Percentiles rank a stretch among this genome's conserved stretches.
phyloP scores from a whole-genome alignment of 2,797 vertebrate species.

The Peromyscus nudipes region DNA sequence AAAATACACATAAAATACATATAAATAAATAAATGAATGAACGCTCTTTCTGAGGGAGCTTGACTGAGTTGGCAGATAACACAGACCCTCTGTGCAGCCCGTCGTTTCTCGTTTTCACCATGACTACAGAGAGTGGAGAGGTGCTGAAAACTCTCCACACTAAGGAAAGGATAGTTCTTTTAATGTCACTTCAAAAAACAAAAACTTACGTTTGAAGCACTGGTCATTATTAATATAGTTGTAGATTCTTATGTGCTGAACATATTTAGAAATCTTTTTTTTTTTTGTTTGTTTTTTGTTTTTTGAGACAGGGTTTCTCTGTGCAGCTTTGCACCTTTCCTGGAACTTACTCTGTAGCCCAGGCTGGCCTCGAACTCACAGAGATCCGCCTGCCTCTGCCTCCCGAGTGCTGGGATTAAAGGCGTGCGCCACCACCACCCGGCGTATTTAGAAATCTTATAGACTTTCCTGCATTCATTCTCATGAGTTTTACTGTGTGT shows the following conservation, averaged over 20 bases:
- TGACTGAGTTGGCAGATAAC: background rate
- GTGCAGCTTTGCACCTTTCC: too few relatives aligned
- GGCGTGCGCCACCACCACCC: too few relatives aligned
- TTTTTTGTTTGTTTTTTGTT: too few relatives aligned
- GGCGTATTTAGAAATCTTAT: background rate
- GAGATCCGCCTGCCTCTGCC: too few relatives aligned
- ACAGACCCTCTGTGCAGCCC: too few relatives aligned
- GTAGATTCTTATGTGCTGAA: conserved; percentile 2
- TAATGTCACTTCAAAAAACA: background rate
- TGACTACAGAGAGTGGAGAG: background rate
- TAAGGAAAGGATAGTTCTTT: background rate
- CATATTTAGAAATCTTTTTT: background rate
- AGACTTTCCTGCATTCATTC: background rate
- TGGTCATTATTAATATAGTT: background rate
- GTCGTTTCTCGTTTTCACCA: background rate
- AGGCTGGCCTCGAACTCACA: too few relatives aligned
- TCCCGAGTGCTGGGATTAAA: too few relatives aligned
- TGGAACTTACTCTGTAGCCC: too few relatives aligned
- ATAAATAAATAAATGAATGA: too few relatives aligned
- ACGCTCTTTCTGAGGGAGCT: background rate
- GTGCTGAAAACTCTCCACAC: background rate
- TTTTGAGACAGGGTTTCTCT: too few relatives aligned
- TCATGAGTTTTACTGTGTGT: background rate
- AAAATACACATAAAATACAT: too few relatives aligned
- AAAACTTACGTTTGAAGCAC: conserved; percentile 13